Evolutionary conservation across 2,797 vertebrate species (phyloP), one percentile per base, ranked within the genome.

Genomic region (Salmo trutta): DNA sequence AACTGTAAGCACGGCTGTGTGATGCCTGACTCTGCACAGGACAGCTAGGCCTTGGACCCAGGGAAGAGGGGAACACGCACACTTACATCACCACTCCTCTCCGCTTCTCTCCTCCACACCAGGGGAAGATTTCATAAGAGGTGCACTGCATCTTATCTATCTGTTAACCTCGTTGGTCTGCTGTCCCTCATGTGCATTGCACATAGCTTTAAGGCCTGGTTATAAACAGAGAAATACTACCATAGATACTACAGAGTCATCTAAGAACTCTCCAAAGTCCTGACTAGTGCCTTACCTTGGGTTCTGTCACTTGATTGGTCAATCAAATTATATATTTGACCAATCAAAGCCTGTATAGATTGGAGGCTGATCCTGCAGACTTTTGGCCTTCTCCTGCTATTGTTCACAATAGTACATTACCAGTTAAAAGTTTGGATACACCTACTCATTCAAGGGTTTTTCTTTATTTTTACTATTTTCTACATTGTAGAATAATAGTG

Each of bases 81-180:
- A 83, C 82, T 89, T 87, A 88, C 85, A 82, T 90, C 85, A 77
- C 59, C 21, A 14, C 53, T 10, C n/a, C 41, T 41, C 8, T 41
- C 41, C 2, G 7, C 41, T 36, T 36, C 33, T 36, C 33, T 76
- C 51, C 27, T 84, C 75, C 24, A 56, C 67, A 77, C 71, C 74
- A 36, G 29, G 75, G 75, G 21, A 74, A 83, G 75, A 85, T 90
- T 91, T 74, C 84, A 88, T 83, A 88, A 87, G 84, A 66, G 64
- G 82, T 24, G 19, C 10, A 41, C 10, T 41, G 41, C 41, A 41
- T 41, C 36, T 41, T 41, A 41, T 41, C 41, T 41, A 10, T 83
- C 80, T 83, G 81, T 84, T 77, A 77, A 83, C 75, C 76, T 84
- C 52, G 76, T 81, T 76, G 71, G 81, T 84, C 84, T 85, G 19